phyloP scores from a whole-genome alignment of 2,797 vertebrate species.

The Poecilia picta region DNA sequence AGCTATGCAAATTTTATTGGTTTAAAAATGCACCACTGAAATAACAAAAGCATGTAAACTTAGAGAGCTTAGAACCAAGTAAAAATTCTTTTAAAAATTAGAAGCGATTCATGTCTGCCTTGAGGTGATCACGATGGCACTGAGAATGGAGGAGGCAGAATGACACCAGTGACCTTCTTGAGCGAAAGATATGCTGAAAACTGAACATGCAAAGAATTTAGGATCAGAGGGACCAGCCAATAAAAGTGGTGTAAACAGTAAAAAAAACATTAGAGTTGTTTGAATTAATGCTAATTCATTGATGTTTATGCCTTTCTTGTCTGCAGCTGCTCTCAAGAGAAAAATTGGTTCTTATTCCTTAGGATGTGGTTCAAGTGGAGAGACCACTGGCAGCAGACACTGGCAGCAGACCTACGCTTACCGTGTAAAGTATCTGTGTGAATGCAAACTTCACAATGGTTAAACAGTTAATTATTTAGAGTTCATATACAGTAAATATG shows the following conservation, averaged over 20 bases:
- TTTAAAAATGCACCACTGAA: not conserved
- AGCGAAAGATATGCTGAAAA: not conserved
- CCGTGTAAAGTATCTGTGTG: not conserved
- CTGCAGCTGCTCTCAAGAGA: not conserved
- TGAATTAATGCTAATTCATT: not conserved
- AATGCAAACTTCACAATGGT: not conserved
- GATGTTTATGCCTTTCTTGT: not conserved
- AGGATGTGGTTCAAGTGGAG: not conserved
- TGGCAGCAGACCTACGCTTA: not conserved
- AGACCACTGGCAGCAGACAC: not conserved
- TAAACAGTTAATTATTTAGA: too few relatives aligned
- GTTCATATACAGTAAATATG: not conserved
- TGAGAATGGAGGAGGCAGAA: not conserved
- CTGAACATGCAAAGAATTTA: too few relatives aligned
- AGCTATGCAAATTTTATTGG: not conserved
- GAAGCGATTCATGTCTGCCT: not conserved
- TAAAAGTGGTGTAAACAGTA: too few relatives aligned
- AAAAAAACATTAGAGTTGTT: too few relatives aligned
- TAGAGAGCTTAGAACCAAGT: not conserved
- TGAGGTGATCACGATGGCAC: not conserved
- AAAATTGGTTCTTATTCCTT: not conserved
- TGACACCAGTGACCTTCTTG: not conserved
- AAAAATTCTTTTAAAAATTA: not conserved
- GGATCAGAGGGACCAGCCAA: too few relatives aligned
- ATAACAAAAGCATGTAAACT: not conserved